A percentile compares a stretch with the other conserved stretches of the same genome.
These are phyloP conservation scores for Helarctos malayanus DNA, from an alignment of 2,797 vertebrate species.

Conservation along the genomic window DNA sequence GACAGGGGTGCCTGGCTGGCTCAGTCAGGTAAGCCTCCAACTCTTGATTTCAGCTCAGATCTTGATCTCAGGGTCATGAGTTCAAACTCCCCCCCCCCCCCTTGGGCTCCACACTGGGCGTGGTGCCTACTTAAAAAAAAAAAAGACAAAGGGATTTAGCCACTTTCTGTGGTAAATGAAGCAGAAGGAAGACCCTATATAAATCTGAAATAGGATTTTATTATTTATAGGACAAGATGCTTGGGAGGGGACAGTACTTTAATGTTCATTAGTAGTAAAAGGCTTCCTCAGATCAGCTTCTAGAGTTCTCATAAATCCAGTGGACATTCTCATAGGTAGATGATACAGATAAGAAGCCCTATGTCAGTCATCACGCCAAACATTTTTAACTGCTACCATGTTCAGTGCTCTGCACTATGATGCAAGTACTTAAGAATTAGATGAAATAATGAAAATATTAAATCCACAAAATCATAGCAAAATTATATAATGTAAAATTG, in stretches of 20 bases:
- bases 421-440: slow-evolving; percentile 47
- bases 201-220: slow-evolving; percentile 52
- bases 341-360: slow-evolving; percentile 1
- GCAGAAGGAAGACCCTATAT: background rate
- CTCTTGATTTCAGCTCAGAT: background rate
- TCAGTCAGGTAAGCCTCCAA: background rate
- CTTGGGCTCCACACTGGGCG: background rate
- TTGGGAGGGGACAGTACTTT: background rate
- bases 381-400: slow-evolving; percentile 40
- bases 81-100: background rate
- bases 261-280: slow-evolving; percentile 66
- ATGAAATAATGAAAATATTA: slow-evolving; percentile 56
- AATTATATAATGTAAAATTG: slow-evolving; percentile 47
- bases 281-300: slow-evolving; percentile 62
- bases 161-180: slow-evolving; percentile 10
- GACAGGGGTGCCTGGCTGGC: background rate
- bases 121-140: background rate
- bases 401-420: background rate
- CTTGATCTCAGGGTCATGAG: background rate
- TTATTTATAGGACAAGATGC: slow-evolving; percentile 38
- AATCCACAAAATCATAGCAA: slow-evolving; percentile 63
- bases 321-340: slow-evolving; percentile 13
- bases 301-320: slow-evolving; percentile 40
- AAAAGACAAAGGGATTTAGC: background rate
- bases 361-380: slow-evolving; percentile 44